phyloP scores from a whole-genome alignment of 2,888 invertebrate species.

The Sarcophaga rosellei region DNA sequence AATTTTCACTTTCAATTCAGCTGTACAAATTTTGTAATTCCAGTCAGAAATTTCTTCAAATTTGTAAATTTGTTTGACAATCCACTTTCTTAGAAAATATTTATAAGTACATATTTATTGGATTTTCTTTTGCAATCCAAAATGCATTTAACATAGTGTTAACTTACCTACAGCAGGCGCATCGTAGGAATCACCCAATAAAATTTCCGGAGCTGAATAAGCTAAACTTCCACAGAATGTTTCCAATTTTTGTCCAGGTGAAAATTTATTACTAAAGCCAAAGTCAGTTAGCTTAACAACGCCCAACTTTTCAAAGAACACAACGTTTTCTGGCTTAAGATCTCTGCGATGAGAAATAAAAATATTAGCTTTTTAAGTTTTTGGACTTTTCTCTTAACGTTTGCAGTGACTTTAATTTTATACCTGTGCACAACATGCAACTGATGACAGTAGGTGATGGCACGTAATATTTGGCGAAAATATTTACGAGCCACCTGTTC shows the following conservation, averaged over 20 bases:
- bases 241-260: constrained; percentile 97
- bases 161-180: constrained; percentile 96
- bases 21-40: too few relatives aligned
- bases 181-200: constrained; percentile 99
- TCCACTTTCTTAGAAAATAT: too few relatives aligned
- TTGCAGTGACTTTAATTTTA: constrained; percentile 25
- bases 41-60: too few relatives aligned
- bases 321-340: constrained; percentile 99
- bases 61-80: too few relatives aligned
- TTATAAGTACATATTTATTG: too few relatives aligned
- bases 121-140: not conserved
- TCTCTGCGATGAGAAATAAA: constrained; percentile 85
- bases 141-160: not conserved
- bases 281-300: constrained; percentile 99
- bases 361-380: not conserved
- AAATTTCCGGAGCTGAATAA: constrained; percentile 99
- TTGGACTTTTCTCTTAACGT: not conserved
- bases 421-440: constrained; percentile 85
- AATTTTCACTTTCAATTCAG: too few relatives aligned
- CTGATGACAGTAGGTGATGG: constrained; percentile 99
- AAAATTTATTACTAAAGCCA: constrained; percentile 97
- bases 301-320: constrained; percentile 98
- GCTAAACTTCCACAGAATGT: constrained; percentile 99
- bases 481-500: constrained; percentile 94
- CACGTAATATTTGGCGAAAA: constrained; percentile 98